These are phyloP conservation scores for Octopus sinensis DNA, from an alignment of 1,140 invertebrate genomes.

Conservation along the genomic window DNA sequence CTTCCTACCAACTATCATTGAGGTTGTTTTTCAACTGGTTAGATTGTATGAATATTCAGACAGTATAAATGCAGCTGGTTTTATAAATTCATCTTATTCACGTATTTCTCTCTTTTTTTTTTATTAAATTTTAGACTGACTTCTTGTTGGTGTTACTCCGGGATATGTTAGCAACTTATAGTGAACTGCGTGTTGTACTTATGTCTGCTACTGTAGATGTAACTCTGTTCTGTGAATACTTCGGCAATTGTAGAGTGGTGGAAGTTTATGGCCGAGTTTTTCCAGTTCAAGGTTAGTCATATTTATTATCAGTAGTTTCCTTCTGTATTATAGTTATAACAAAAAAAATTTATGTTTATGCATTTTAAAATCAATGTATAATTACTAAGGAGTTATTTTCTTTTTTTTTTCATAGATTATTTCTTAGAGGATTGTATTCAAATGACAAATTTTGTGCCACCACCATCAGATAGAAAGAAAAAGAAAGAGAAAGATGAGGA, in stretches of 20 bases:
- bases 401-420: slow-evolving; percentile 64
- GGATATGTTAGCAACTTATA: slow-evolving; percentile 59
- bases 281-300: slow-evolving; percentile 55
- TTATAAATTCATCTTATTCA: not conserved
- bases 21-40: not conserved
- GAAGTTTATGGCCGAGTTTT: slow-evolving; percentile 57
- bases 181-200: slow-evolving; percentile 56
- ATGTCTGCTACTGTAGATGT: slow-evolving; percentile 62
- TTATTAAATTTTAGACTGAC: slow-evolving; percentile 56
- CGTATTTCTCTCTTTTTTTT: not conserved
- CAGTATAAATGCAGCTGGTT: not conserved
- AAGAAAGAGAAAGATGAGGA: slow-evolving; percentile 66
- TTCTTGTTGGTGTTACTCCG: slow-evolving; percentile 59
- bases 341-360: not conserved
- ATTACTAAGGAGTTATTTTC: not conserved
- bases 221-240: slow-evolving; percentile 58
- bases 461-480: slow-evolving; percentile 62
- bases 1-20: not conserved
- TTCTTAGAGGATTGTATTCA: slow-evolving; percentile 87
- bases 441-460: slow-evolving; percentile 76
- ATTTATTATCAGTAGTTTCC: not conserved
- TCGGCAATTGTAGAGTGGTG: slow-evolving; percentile 53
- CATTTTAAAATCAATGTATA: not conserved
- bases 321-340: not conserved
- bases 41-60: not conserved